These are phyloP conservation scores for Prionailurus viverrinus DNA, from an alignment of 2,113 vertebrate species.

Conservation along the genomic window DNA sequence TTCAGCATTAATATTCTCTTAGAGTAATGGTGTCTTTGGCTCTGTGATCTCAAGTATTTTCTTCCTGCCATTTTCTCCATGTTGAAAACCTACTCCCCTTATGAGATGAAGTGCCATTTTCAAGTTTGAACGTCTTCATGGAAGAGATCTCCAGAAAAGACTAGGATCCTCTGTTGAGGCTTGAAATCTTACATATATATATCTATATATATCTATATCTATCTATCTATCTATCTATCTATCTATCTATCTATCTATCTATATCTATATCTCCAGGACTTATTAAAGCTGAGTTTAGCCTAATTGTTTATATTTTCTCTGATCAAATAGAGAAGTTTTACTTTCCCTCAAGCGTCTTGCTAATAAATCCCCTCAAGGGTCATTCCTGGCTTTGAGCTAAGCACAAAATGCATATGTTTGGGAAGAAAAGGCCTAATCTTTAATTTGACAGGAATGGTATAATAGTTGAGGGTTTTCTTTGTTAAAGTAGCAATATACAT, in stretches of 20 bases:
- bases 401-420: constrained; percentile 20
- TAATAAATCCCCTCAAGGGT: constrained; percentile 43
- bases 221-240: too few species aligned
- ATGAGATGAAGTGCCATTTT: not conserved
- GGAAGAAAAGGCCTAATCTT: constrained; percentile 18
- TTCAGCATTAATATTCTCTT: not conserved
- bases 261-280: not conserved
- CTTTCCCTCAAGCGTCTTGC: not conserved
- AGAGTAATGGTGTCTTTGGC: not conserved
- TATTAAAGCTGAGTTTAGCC: not conserved
- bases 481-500: constrained; percentile 9
- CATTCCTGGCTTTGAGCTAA: constrained; percentile 46
- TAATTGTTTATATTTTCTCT: not conserved
- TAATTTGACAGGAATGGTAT: not conserved
- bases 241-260: too few species aligned
- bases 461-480: not conserved
- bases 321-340: constrained; percentile 28
- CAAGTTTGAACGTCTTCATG: not conserved
- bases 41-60: not conserved
- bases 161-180: not conserved
- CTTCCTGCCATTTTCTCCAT: not conserved
- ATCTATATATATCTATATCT: too few species aligned
- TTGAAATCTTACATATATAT: not conserved
- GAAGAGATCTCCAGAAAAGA: not conserved
- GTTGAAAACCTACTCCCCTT: not conserved